Evolutionary conservation across 2,888 invertebrate genomes (phyloP), one percentile per base, ranked within the genome.

Genomic region (Hanleya hanleyi): DNA sequence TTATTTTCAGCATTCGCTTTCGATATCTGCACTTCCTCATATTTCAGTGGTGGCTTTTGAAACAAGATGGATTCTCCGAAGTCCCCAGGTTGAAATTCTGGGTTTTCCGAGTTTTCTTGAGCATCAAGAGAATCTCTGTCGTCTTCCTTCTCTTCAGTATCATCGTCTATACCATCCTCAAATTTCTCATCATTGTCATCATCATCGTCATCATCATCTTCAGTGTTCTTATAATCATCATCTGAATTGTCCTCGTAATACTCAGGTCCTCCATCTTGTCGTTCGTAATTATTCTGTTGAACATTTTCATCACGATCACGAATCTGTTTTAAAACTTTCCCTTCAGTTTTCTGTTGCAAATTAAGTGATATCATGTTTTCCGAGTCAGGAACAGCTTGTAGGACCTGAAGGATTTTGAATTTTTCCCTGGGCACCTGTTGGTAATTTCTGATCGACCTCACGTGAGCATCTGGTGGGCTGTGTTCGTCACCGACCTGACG

Each of bases 61-160:
- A 64, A 64, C 9, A 15, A n/a, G 15, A 64, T 18, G 15, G 29
- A 18, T 9, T 35, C 37, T 37, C 18, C 9, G 64, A 64, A 64
- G 36, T 64, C 64, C 35, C 36, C 64, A 37, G 64, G 33, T 64
- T 64, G 15, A 36, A 64, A 64, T 35, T 36, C 38, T 18, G 64
- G 64, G 26, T 64, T 64, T 12, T 41, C 47, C 12, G n/a, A 41
- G n/a, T 15, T n/a, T 41, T 41, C n/a, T n/a, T n/a, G n/a, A n/a
- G n/a, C n/a, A n/a, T n/a, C n/a, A n/a, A n/a, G n/a, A n/a, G n/a
- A n/a, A n/a, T n/a, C n/a, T n/a, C n/a, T 12, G 47, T 41, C 26
- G 22, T 57, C 57, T 9, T 26, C 26, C 12, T 57, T 57, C 12
- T 57, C 26, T 18, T 26, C 26, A 57, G 12, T 26, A 57, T 26